Base-by-base conservation (phyloP, 2,113 vertebrate genomes). In the Neoarius graeffei region DNA sequence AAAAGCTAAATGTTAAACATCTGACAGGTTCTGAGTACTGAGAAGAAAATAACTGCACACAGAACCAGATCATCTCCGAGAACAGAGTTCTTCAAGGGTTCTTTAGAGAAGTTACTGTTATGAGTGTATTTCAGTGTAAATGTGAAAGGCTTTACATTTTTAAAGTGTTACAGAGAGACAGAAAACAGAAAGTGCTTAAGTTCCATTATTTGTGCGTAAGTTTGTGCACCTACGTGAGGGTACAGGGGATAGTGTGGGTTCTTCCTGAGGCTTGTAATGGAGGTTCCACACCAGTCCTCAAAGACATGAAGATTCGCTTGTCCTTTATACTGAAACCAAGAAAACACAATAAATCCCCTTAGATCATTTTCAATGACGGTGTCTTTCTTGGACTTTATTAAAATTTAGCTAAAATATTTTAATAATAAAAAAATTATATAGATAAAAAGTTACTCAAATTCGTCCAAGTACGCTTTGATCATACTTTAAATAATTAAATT, bases 231-330 rank as follows among this genome's bases (percentile, higher is more conserved):
- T 91, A 99, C 98, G 0, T 99, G 98, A 30, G 98, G 96, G 90
- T 96, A 97, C 13, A 99, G 92, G 0, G 98, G 98, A 86, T 97
- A 99, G 92, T 98, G 98, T 3, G 96, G 93, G 90, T 98, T 97
- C 50, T 93, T 97, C 88, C 95, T 92, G 66, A 99, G 97, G 84
- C 97, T 96, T 19, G 94, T 94, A 6, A 93, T 90, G 67, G 97
- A 97, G 73, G 94, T 90, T 64, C 98, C 98, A 1, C 98, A 99
- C 98, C 98, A 99, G 93, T 99, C 98, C 85, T 99, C 98, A 88
- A 99, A 99, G 56, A 97, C 95, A 0, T 99, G 98, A 88, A 99
- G 95, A 90, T 99, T 99, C 89, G 94, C 98, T 14, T 87, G 95
- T 62, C 98, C 98, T 88, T 90, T 94, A 90, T 96, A 97, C 98